Evolutionary conservation across 2,797 vertebrate genomes (phyloP).

Genomic region (Tragopan temminckii): DNA sequence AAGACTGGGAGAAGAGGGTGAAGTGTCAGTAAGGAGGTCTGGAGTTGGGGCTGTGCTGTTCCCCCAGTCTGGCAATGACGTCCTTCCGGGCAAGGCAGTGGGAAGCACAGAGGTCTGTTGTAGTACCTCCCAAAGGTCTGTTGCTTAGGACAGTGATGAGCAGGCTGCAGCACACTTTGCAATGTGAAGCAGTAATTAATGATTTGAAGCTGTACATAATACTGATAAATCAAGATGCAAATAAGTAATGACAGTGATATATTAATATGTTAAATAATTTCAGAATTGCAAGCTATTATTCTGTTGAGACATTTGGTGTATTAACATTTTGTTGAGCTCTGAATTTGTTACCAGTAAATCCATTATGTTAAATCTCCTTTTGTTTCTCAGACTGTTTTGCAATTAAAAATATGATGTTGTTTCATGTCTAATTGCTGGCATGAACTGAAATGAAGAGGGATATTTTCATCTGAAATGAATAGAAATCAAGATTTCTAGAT

Average conservation of each 20-base stretch:
- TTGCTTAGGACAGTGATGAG: background rate
- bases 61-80: background rate
- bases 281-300: background rate
- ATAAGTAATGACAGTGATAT: background rate
- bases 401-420: background rate
- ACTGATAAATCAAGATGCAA: background rate
- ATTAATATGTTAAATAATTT: background rate
- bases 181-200: background rate
- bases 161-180: background rate
- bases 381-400: background rate
- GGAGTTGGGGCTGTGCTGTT: background rate
- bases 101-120: background rate
- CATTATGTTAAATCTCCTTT: background rate
- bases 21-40: background rate
- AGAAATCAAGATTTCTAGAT: background rate
- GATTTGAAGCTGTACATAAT: background rate
- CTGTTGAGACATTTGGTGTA: background rate
- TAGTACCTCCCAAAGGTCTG: fast-evolving
- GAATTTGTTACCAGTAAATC: background rate
- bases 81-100: background rate
- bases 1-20: background rate
- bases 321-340: background rate
- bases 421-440: background rate
- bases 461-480: background rate
- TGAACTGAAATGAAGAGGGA: background rate